A percentile compares a stretch with the other conserved stretches of the same genome.
Conservation (phyloP, 2,888 invertebrate genomes). For the Cetonia aurata region DNA sequence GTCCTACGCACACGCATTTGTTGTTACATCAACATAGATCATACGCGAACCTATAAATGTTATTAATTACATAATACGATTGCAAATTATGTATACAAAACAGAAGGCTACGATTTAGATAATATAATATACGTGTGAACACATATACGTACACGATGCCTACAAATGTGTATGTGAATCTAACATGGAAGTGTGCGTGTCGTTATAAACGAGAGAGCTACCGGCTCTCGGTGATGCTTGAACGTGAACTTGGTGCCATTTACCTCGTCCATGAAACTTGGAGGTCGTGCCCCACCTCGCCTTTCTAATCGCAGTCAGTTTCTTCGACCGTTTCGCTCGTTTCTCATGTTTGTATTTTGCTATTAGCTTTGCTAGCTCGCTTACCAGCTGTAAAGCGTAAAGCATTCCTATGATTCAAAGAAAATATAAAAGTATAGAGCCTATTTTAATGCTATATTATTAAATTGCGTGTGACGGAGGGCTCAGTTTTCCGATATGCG, state of each 20-base stretch:
- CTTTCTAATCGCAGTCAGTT: conserved; percentile 56
- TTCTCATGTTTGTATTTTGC: no score
- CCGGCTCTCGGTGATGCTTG: conserved; percentile 49
- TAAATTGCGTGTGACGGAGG: no score
- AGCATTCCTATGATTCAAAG: no score
- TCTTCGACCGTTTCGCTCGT: no score
- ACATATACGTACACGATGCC: neutral
- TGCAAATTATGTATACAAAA: conserved; percentile 1
- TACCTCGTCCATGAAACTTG: conserved; percentile 65
- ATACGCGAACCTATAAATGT: neutral
- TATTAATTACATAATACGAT: conserved; percentile 22
- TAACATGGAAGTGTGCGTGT: no score
- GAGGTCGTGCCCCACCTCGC: conserved; percentile 58
- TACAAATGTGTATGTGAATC: no score
- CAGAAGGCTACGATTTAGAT: neutral
- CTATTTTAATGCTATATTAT: no score
- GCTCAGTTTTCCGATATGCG: no score
- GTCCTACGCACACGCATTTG: neutral
- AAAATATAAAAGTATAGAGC: no score
- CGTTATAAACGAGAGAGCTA: conserved; percentile 9
- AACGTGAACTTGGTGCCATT: conserved; percentile 66
- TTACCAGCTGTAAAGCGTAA: no score
- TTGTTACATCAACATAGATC: neutral
- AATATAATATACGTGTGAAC: neutral
- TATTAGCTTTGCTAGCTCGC: no score